phyloP scores from a whole-genome alignment of 1,140 invertebrate species.

The Camponotus vicinus region DNA sequence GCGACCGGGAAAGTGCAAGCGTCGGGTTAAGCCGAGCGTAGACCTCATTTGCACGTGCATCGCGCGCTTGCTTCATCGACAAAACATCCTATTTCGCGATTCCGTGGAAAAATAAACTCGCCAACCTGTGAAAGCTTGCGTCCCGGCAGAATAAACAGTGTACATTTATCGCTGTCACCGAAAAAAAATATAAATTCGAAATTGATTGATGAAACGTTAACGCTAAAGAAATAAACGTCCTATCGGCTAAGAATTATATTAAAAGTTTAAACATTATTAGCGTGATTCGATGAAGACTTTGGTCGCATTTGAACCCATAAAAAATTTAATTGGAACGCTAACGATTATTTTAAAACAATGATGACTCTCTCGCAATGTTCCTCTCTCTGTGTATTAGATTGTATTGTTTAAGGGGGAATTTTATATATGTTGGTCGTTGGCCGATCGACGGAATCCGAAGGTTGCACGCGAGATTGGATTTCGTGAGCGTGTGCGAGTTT shows the following conservation, averaged over 20 bases:
- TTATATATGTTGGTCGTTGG: conserved; percentile 30
- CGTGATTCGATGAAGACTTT: too few relatives aligned
- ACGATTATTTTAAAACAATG: neutral
- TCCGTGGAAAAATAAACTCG: conserved; percentile 17
- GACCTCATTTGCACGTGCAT: conserved; percentile 52
- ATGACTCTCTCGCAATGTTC: neutral
- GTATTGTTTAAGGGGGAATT: neutral
- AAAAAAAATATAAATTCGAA: neutral
- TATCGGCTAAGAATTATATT: too few relatives aligned
- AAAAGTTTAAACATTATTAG: too few relatives aligned
- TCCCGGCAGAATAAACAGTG: neutral
- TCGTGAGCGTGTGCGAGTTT: conserved; percentile 40
- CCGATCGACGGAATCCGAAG: conserved; percentile 60
- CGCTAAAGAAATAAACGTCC: neutral
- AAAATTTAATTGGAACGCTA: neutral
- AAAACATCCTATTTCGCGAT: neutral
- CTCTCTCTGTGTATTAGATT: neutral
- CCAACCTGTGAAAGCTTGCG: neutral
- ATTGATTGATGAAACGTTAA: neutral
- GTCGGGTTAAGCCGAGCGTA: conserved; percentile 34
- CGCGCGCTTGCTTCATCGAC: conserved; percentile 9
- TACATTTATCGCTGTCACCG: neutral
- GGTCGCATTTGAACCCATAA: neutral
- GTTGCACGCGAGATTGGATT: conserved; percentile 61
- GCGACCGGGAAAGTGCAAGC: conserved; percentile 72